A percentile compares a stretch with the other conserved stretches of the same genome.
Evolutionary conservation across 2,888 invertebrate species (phyloP).

Genomic region (Drosophila prolongata): DNA sequence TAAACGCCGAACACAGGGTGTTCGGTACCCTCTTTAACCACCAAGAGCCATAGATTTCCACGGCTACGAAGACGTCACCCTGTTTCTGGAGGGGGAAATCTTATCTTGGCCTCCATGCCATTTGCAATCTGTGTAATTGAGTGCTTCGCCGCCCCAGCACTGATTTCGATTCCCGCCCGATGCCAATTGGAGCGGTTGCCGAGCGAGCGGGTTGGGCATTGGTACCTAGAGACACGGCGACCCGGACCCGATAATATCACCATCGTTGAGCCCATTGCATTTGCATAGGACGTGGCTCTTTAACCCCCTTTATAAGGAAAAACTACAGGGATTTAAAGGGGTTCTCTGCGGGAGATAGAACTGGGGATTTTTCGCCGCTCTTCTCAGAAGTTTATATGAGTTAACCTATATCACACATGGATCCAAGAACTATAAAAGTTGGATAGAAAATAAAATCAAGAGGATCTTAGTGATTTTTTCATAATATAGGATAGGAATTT

Average conservation of each 20-base stretch:
- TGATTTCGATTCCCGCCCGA: constrained; percentile 19
- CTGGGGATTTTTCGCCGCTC: background rate
- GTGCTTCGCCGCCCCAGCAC: constrained; percentile 43
- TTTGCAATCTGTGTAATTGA: constrained; percentile 69
- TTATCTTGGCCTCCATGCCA: constrained; percentile 62
- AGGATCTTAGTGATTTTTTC: too few species aligned
- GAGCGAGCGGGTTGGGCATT: constrained; percentile 3
- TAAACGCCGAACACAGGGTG: constrained; percentile 59
- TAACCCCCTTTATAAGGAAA: background rate
- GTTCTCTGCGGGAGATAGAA: background rate
- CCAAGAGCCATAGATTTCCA: background rate
- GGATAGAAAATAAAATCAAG: background rate
- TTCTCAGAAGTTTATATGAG: constrained; percentile 5
- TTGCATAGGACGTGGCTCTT: constrained; percentile 33
- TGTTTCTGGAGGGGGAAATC: constrained; percentile 53
- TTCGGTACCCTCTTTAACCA: background rate
- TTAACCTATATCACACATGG: background rate
- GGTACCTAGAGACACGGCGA: background rate
- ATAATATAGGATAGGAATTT: too few species aligned
- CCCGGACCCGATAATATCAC: constrained; percentile 14
- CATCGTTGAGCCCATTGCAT: constrained; percentile 16
- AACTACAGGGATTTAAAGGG: background rate
- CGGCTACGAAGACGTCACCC: constrained; percentile 42
- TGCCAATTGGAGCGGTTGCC: constrained; percentile 12
- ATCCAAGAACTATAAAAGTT: background rate